Evolutionary conservation across 2,888 invertebrate genomes (phyloP).

Genomic region (Tipula vernalis): DNA sequence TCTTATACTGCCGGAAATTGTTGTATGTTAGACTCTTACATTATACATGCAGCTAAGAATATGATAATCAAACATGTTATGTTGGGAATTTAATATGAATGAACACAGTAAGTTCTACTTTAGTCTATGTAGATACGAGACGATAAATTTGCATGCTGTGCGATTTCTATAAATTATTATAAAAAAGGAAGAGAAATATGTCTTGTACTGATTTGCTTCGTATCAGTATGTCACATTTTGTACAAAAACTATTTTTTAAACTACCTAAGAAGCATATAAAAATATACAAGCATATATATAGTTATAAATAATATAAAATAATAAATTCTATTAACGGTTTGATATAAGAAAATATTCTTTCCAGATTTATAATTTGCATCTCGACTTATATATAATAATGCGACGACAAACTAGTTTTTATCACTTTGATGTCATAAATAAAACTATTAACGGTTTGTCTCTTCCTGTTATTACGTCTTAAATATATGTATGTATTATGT

Average conservation of each 20-base stretch:
- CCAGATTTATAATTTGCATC: background rate
- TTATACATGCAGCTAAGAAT: too few species aligned
- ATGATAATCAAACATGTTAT: too few species aligned
- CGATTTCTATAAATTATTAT: background rate
- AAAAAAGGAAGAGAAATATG: background rate
- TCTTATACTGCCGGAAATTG: too few species aligned
- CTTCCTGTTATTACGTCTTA: background rate
- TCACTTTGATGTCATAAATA: background rate
- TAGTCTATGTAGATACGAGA: background rate
- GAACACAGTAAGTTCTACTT: background rate
- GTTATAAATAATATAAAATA: background rate
- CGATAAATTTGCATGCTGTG: background rate
- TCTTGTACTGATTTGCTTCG: background rate
- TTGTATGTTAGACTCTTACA: too few species aligned
- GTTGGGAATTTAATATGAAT: background rate
- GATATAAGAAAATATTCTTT: background rate
- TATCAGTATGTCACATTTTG: background rate
- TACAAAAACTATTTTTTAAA: background rate
- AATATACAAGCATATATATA: background rate
- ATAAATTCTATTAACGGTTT: background rate
- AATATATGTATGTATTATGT: background rate
- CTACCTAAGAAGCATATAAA: background rate
- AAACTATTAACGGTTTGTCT: background rate
- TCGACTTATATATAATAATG: background rate
- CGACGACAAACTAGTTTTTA: background rate